Percentiles rank a stretch among this genome's conserved stretches.
Conservation (phyloP, 2,888 invertebrate species). For the Pristionchus arcanus region DNA sequence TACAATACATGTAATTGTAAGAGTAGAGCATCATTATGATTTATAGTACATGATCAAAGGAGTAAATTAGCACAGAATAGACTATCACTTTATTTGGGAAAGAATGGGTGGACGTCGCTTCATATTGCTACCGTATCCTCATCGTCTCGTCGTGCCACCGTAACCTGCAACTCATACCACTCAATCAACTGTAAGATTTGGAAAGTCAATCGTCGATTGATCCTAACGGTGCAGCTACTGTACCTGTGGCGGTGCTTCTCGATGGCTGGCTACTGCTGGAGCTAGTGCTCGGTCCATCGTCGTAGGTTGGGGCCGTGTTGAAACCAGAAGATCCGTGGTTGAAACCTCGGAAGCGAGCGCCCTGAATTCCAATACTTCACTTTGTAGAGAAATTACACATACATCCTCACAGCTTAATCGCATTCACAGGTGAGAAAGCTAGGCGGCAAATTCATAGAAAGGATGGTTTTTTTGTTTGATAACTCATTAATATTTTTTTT, state of each 20-base stretch:
- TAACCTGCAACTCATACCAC: not conserved
- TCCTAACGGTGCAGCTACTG: not conserved
- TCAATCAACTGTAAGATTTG: not conserved
- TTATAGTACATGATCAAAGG: not conserved
- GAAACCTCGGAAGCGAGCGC: slow-evolving; percentile 28
- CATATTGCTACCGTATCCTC: slow-evolving; percentile 18
- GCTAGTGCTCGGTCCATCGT: not conserved
- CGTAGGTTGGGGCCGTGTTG: not conserved
- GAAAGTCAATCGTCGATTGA: not conserved
- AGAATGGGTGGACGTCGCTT: not conserved
- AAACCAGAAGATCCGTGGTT: not conserved
- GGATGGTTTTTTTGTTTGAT: no score
- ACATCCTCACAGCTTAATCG: no score
- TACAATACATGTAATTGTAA: not conserved
- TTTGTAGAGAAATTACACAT: not conserved
- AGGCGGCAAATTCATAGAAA: no score
- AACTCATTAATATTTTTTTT: no score
- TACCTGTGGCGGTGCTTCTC: slow-evolving; percentile 32
- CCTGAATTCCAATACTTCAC: not conserved
- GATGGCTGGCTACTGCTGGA: slow-evolving; percentile 4
- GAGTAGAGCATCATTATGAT: not conserved
- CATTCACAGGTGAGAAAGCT: no score
- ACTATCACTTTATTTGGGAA: not conserved
- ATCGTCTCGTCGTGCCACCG: slow-evolving; percentile 50
- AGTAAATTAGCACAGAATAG: not conserved